Evolutionary conservation across 2,797 vertebrate genomes (phyloP).

Genomic region (Anguilla pacifica): DNA sequence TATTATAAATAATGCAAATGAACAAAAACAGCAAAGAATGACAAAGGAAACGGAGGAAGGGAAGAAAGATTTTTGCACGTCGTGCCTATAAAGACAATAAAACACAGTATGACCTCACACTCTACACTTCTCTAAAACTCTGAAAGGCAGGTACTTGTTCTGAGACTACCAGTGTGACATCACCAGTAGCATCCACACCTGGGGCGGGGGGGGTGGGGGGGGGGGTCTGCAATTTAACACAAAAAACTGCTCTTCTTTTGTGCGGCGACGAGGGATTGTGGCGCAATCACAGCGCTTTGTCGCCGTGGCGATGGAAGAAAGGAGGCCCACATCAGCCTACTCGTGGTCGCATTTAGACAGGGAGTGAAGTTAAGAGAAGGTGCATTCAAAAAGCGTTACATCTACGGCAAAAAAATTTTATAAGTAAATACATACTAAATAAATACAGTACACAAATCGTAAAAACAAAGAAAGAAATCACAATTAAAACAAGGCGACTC

Average conservation of each 20-base stretch:
- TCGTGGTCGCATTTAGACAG: not conserved
- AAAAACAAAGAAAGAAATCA: not conserved
- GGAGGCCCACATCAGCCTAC: not conserved
- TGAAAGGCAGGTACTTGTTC: slow-evolving; percentile 3
- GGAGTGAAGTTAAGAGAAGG: not conserved
- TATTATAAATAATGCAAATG: not conserved
- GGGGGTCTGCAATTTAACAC: slow-evolving; percentile 4
- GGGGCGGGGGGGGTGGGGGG: not conserved
- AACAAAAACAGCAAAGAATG: not conserved
- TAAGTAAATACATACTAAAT: not conserved
- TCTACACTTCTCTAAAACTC: no score
- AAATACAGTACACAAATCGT: not conserved
- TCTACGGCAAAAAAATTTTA: not conserved
- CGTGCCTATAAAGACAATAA: not conserved
- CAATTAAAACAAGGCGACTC: not conserved
- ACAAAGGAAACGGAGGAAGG: not conserved
- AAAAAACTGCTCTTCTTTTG: not conserved
- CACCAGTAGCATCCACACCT: not conserved
- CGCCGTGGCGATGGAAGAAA: not conserved
- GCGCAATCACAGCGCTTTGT: not conserved
- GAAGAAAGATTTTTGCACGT: not conserved
- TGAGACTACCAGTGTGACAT: slow-evolving; percentile 8
- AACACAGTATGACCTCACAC: not conserved
- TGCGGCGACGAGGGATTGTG: not conserved
- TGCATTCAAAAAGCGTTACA: not conserved